These are phyloP conservation scores for Metaphire vulgaris DNA, from an alignment of 1,140 invertebrate genomes.

Conservation along the genomic window DNA sequence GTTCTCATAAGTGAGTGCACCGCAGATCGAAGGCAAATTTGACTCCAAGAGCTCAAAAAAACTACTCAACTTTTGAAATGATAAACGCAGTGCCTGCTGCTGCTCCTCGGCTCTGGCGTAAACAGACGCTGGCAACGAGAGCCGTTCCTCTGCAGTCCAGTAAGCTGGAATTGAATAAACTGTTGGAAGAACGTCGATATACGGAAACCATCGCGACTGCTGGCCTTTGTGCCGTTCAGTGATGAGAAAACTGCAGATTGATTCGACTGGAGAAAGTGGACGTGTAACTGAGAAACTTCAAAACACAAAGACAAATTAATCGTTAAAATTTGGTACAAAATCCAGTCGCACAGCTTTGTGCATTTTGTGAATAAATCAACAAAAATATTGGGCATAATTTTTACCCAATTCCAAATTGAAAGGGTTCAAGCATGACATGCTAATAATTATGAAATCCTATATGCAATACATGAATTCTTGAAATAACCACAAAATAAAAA, in stretches of 20 bases:
- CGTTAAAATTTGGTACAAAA: no score
- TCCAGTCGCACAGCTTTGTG: no score
- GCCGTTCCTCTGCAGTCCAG: not conserved
- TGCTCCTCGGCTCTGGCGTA: not conserved
- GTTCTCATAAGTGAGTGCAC: not conserved
- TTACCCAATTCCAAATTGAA: no score
- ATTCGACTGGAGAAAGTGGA: not conserved
- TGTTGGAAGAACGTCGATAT: not conserved
- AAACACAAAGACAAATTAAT: not conserved
- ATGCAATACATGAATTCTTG: no score
- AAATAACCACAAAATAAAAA: no score
- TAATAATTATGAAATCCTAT: no score
- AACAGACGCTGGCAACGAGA: not conserved
- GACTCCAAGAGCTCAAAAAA: not conserved
- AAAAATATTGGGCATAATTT: no score
- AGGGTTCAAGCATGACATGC: no score
- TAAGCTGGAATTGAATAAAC: not conserved
- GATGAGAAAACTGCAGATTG: not conserved
- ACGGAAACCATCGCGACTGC: not conserved
- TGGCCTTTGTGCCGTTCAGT: not conserved
- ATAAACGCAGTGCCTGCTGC: not conserved
- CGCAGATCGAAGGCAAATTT: not conserved
- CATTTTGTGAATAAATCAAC: no score
- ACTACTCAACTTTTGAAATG: not conserved
- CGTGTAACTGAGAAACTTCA: not conserved